Evolutionary conservation across 2,797 vertebrate genomes (phyloP).

Genomic region (Huso huso): DNA sequence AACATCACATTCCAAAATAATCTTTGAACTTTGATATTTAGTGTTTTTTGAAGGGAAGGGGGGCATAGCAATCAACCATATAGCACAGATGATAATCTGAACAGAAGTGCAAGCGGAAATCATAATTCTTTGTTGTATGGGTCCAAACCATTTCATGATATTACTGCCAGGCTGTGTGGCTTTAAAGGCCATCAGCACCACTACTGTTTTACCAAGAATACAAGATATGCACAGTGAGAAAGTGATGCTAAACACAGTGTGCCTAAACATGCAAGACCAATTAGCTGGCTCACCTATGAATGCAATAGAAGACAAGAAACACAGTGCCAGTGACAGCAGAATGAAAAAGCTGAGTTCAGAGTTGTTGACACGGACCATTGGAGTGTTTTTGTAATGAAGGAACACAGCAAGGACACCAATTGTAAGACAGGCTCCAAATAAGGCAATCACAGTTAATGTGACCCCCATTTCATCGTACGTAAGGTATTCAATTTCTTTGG

Average conservation of each 20-base stretch:
- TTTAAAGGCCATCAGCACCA: conserved; percentile 58
- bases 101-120: conserved; percentile 51
- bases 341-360: conserved; percentile 61
- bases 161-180: conserved; percentile 55
- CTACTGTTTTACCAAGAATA: conserved; percentile 59
- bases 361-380: conserved; percentile 56
- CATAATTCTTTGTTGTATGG: conserved; percentile 52
- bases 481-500: conserved; percentile 54
- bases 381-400: conserved; percentile 46
- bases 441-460: conserved; percentile 43
- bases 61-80: conserved; percentile 48
- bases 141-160: conserved; percentile 60
- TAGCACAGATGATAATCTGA: conserved; percentile 51
- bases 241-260: conserved; percentile 57
- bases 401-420: conserved; percentile 44
- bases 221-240: conserved; percentile 62
- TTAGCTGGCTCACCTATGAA: conserved; percentile 58
- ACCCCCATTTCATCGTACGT: conserved; percentile 51
- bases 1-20: conserved; percentile 58
- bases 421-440: conserved; percentile 47
- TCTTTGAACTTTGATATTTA: conserved; percentile 46
- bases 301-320: conserved; percentile 52
- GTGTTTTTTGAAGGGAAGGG: conserved; percentile 49
- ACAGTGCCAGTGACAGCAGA: conserved; percentile 49
- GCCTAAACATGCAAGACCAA: conserved; percentile 63